phyloP scores from a whole-genome alignment of 2,888 invertebrate genomes.

The Mythimna loreyi region DNA sequence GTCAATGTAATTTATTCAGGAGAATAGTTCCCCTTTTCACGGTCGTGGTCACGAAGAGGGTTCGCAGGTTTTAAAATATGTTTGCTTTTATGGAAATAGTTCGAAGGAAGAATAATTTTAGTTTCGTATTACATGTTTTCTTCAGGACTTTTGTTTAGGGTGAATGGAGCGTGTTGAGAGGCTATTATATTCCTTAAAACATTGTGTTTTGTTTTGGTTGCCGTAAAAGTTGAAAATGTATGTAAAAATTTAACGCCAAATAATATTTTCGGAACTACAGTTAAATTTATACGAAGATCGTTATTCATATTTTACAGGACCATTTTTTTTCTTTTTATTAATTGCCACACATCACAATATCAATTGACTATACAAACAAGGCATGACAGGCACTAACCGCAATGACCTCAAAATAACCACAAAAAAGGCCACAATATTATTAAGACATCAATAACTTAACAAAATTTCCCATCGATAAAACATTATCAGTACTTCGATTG shows the following conservation, averaged over 20 bases:
- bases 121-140: slow-evolving; percentile 26
- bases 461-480: slow-evolving; percentile 45
- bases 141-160: slow-evolving; percentile 29
- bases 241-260: background rate
- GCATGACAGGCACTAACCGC: slow-evolving; percentile 44
- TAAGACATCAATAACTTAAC: slow-evolving; percentile 69
- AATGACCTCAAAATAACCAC: slow-evolving; percentile 50
- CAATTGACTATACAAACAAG: slow-evolving; percentile 47
- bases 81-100: slow-evolving; percentile 46
- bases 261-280: background rate
- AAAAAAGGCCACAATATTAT: slow-evolving; percentile 64
- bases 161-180: slow-evolving; percentile 19
- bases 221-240: background rate
- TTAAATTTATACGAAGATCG: background rate
- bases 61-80: slow-evolving; percentile 40
- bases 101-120: slow-evolving; percentile 27
- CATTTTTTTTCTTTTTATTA: slow-evolving; percentile 26
- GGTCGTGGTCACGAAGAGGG: slow-evolving; percentile 53
- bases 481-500: slow-evolving; percentile 61
- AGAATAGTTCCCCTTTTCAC: slow-evolving; percentile 62
- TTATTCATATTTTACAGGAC: background rate
- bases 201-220: background rate
- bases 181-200: background rate
- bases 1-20: slow-evolving; percentile 62
- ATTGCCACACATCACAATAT: slow-evolving; percentile 45